These are phyloP conservation scores for Sarcophilus harrisii DNA, from an alignment of 2,797 vertebrate genomes.

Conservation along the genomic window DNA sequence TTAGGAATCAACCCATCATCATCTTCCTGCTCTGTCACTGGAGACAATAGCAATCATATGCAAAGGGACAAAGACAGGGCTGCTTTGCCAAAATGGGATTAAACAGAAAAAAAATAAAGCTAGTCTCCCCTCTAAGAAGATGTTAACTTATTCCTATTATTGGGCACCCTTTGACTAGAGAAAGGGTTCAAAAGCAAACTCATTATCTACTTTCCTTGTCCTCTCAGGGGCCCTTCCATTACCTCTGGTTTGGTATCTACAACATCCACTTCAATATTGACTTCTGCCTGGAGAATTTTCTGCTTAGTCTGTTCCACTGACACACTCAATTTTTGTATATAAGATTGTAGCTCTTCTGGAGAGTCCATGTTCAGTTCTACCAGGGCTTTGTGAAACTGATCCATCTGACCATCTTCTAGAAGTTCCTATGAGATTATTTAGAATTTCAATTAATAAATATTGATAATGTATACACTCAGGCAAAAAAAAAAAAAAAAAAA, in stretches of 20 bases:
- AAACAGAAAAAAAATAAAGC: neutral
- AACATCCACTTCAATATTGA: slow-evolving; percentile 86
- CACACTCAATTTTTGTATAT: slow-evolving; percentile 93
- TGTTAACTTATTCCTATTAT: neutral
- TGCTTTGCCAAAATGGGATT: neutral
- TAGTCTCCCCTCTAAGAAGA: neutral
- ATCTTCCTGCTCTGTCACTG: neutral
- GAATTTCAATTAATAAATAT: neutral
- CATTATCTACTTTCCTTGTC: neutral
- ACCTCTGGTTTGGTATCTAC: slow-evolving; percentile 93
- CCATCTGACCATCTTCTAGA: slow-evolving; percentile 94
- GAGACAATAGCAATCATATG: neutral
- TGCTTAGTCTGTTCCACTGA: slow-evolving; percentile 93
- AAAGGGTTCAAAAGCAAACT: neutral
- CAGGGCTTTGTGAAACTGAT: slow-evolving; percentile 95
- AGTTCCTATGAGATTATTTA: slow-evolving; percentile 89
- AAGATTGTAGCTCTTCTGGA: slow-evolving; percentile 96
- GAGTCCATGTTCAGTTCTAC: slow-evolving; percentile 99
- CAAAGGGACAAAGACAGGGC: neutral
- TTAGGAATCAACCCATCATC: neutral
- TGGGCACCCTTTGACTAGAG: neutral
- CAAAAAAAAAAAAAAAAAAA: too few species aligned
- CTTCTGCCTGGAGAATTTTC: slow-evolving; percentile 90
- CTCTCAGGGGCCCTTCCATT: neutral
- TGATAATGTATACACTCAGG: neutral